phyloP scores from a whole-genome alignment of 1,140 invertebrate species.

The Saccostrea cuccullata region DNA sequence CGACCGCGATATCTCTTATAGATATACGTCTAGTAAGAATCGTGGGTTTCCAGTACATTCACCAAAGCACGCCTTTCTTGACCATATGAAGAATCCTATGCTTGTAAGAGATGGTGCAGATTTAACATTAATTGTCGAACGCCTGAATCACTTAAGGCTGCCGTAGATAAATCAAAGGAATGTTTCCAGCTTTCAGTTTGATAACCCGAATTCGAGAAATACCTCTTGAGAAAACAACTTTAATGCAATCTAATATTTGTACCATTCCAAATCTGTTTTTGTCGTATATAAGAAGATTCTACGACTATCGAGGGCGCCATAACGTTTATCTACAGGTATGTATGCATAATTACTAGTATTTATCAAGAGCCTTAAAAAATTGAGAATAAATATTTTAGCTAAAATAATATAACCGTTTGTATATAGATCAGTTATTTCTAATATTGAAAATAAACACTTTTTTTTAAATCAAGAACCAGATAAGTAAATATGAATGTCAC shows the following conservation, averaged over 20 bases:
- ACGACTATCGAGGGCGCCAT: neutral
- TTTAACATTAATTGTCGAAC: neutral
- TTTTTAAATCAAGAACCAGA: no score
- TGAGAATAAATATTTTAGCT: no score
- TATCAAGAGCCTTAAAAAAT: no score
- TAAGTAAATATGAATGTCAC: no score
- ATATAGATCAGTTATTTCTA: no score
- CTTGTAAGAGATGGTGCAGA: slow-evolving; percentile 13
- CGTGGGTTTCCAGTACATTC: neutral
- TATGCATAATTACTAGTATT: no score
- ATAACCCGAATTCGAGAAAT: neutral
- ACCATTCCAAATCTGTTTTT: neutral
- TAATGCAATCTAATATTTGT: neutral
- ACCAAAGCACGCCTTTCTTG: neutral
- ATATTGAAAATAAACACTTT: no score
- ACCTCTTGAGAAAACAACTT: neutral
- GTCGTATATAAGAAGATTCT: neutral
- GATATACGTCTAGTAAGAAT: no score
- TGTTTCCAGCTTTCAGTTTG: neutral
- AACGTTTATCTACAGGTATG: slow-evolving; percentile 14
- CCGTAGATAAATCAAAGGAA: neutral
- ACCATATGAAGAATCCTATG: neutral
- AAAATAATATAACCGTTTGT: no score
- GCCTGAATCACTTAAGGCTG: neutral
- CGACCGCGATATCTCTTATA: no score